Evolutionary conservation across 1,140 invertebrate species (phyloP), one percentile per base, ranked within the genome.

Genomic region (Thereuonema tuberculata): DNA sequence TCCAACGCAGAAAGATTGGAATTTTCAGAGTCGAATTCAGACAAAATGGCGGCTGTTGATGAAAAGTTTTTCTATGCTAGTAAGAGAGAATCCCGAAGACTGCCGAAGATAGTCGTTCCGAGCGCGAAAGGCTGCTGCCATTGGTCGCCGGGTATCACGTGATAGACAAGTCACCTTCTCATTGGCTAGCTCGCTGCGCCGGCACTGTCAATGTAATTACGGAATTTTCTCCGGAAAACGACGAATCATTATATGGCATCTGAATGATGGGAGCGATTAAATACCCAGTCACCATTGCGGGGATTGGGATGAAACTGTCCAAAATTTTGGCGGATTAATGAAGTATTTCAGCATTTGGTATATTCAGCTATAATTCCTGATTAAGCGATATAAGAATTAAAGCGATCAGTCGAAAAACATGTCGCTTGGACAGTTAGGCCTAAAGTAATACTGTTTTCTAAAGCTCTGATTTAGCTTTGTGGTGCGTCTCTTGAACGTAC

Each of bases 21-120:
- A 82, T 78, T 81, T 81, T 78, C 81, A 78, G 76, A 80, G 79
- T 82, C 80, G 80, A 78, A 78, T 78, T 80, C 79, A 81, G 79
- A 80, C 84, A 87, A 87, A 82, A 89, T 89, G 86, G 86, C 86
- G 84, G 85, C 84, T 87, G 84, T 86, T 87, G 85, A 86, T 85
- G 84, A 85, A 81, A 84, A 86, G 81, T 87, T 87, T 86, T 86
- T 84, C 82, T 87, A 86, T 84, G 84, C 84, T 86, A 86, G 86
- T 87, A 84, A 67, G 21, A 68, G 67, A 70, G 69, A 66, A 64
- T 64, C 56, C 63, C 71, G 82, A 84, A 85, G 79, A 83, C 83
- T 80, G 80, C 84, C 83, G 84, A 84, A 80, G 80, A 78, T 75
- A 77, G 78, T 80, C 73, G 75, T 67, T 63, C 52, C 46, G 43